These are phyloP conservation scores for Apostichopus parvimensis DNA, from an alignment of 35 echinoderm and acorn worm species.

Conservation along the genomic window DNA sequence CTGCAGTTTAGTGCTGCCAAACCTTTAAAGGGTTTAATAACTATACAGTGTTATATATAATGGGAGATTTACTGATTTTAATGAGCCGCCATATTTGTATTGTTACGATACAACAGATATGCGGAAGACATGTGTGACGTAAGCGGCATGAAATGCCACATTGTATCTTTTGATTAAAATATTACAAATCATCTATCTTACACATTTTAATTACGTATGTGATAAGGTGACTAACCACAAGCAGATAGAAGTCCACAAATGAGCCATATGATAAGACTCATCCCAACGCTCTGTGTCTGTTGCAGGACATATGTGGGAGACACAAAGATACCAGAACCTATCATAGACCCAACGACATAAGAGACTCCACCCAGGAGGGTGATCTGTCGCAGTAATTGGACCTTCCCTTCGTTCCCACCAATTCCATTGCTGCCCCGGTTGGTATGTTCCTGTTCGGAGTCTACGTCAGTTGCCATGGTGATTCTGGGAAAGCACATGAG, in stretches of 20 bases:
- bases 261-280: constrained; percentile 41
- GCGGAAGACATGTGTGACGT: too few relatives aligned
- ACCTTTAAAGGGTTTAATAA: too few relatives aligned
- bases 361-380: constrained; percentile 17
- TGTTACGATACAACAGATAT: too few relatives aligned
- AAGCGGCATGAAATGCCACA: too few relatives aligned
- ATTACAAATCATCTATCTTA: neutral
- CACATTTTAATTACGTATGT: too few relatives aligned
- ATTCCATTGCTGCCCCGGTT: neutral
- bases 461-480: neutral
- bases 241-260: constrained; percentile 35
- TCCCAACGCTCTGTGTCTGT: constrained; percentile 20
- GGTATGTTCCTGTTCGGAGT: neutral
- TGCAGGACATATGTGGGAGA: constrained; percentile 32
- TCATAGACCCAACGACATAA: constrained; percentile 26
- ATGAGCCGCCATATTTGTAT: too few relatives aligned
- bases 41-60: too few relatives aligned
- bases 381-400: constrained; percentile 26
- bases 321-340: constrained; percentile 56
- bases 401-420: constrained; percentile 3
- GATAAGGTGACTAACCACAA: neutral
- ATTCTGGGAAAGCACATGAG: neutral
- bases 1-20: too few relatives aligned
- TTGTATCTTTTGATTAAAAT: neutral
- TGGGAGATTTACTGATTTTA: too few relatives aligned